Evolutionary conservation across 2,113 vertebrate genomes (phyloP), one percentile per base, ranked within the genome.

Genomic region (Cygnus buccinator): DNA sequence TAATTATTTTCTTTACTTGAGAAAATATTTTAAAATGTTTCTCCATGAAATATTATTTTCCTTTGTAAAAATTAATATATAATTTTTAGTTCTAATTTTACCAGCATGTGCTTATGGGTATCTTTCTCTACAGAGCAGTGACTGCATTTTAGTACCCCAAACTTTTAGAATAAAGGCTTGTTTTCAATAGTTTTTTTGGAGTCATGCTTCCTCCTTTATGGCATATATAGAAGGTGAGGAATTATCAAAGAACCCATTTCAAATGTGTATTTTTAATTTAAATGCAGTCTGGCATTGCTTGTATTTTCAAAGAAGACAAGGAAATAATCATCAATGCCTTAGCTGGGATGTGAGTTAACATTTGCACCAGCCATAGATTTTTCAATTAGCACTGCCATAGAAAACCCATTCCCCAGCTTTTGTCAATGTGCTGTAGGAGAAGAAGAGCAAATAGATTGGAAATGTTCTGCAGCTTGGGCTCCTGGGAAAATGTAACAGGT

Each of bases 401-500:
- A 97, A 98, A 98, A 92, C 93, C 68, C 82, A 43, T 96, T 97
- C 93, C 94, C 58, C 94, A 95, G 97, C 98, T 97, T 98, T 98
- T 98, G 98, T 98, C 96, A 95, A 44, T 77, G 97, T 96, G 96
- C 94, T 93, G 84, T 41, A 93, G 87, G 97, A 97, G 97, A 97
- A 97, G 97, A 98, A 97, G 98, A 98, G 98, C 98, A 98, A 98
- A 98, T 98, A 98, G 98, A 97, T 98, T 98, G 98, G 95, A 97
- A 97, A 97, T 97, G 87, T 97, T 97, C 98, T 97, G 94, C 86
- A 97, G 98, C 98, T 97, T 87, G 73, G 95, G 98, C 96, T 98
- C 98, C 97, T 99, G 98, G 98, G 98, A 99, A 98, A 99, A 98
- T 98, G 98, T 98, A 99, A 99, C 99, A 99, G 98, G 98, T 99